Conservation (phyloP, 2,888 invertebrate genomes). For the Scelioninae gen. 2 region DNA sequence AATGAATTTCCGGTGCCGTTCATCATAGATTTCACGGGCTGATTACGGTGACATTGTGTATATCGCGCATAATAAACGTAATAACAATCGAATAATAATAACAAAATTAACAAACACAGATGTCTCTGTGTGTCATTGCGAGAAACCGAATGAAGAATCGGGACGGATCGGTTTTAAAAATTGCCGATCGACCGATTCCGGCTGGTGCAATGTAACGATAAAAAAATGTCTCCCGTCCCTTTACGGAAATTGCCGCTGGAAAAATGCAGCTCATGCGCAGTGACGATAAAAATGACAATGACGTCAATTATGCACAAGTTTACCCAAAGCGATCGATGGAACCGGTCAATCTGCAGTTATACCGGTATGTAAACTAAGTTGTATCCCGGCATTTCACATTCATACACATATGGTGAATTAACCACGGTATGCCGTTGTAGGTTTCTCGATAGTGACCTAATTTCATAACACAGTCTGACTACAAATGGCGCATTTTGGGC, state of each 20-base stretch:
- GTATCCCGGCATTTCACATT: conserved; percentile 36
- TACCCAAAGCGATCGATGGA: too few species aligned
- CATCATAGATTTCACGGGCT: conserved; percentile 41
- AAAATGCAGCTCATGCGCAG: too few species aligned
- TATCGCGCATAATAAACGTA: conserved; percentile 19
- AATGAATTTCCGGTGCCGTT: conserved; percentile 52
- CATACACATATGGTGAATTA: conserved; percentile 54
- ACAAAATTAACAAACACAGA: conserved; percentile 8
- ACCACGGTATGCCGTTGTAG: conserved; percentile 54
- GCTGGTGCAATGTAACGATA: too few species aligned
- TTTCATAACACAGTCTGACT: conserved; percentile 47
- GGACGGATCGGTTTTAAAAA: too few species aligned
- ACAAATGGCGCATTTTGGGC: conserved; percentile 38
- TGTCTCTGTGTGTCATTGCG: too few species aligned
- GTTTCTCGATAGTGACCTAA: conserved; percentile 61
- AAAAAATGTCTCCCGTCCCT: too few species aligned
- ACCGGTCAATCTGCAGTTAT: conserved; percentile 46
- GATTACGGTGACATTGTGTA: conserved; percentile 51
- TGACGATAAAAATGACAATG: conserved; percentile 3
- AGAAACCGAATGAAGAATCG: too few species aligned
- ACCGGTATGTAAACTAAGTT: conserved; percentile 38
- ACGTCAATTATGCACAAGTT: not conserved
- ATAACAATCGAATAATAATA: conserved; percentile 14
- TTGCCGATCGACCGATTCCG: too few species aligned
- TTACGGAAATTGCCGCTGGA: too few species aligned